phyloP scores from a whole-genome alignment of 2,888 invertebrate genomes.

The Rhodophaea formosa region DNA sequence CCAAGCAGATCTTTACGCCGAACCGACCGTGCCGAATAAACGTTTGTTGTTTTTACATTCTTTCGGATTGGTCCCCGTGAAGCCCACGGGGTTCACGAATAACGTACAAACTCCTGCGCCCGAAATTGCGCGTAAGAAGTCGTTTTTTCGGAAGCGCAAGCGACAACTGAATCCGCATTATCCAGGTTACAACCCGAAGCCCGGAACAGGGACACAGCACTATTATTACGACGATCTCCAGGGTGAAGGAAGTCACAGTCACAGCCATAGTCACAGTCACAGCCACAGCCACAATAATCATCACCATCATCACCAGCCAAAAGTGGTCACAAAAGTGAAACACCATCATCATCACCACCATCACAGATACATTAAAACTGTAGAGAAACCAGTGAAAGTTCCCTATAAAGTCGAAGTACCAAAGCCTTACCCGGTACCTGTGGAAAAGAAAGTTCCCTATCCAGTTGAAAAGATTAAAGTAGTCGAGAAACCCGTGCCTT shows the following conservation, averaged over 20 bases:
- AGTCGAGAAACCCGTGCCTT: constrained; percentile 62
- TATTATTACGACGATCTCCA: constrained; percentile 49
- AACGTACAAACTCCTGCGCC: constrained; percentile 38
- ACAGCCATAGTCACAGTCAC: constrained; percentile 21
- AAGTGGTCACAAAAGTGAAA: constrained; percentile 70
- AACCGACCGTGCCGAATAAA: constrained; percentile 39
- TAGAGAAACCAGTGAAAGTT: constrained; percentile 77
- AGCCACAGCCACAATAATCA: constrained; percentile 46
- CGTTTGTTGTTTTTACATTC: constrained; percentile 60
- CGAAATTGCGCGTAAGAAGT: constrained; percentile 46
- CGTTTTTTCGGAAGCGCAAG: constrained; percentile 51
- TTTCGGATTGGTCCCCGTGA: constrained; percentile 58
- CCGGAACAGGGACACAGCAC: constrained; percentile 39
- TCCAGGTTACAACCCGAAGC: constrained; percentile 58
- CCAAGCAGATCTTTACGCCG: constrained; percentile 31
- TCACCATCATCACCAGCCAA: constrained; percentile 31
- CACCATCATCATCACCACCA: constrained; percentile 85
- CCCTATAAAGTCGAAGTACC: constrained; percentile 80
- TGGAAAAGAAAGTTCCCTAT: constrained; percentile 67
- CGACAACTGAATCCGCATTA: constrained; percentile 52
- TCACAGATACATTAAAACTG: constrained; percentile 83
- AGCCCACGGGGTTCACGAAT: constrained; percentile 17
- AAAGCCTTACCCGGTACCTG: constrained; percentile 74
- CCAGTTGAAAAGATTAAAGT: constrained; percentile 60
- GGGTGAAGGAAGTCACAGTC: constrained; percentile 49